phyloP scores from a whole-genome alignment of 2,797 vertebrate genomes.

The Tarsius wallacei region DNA sequence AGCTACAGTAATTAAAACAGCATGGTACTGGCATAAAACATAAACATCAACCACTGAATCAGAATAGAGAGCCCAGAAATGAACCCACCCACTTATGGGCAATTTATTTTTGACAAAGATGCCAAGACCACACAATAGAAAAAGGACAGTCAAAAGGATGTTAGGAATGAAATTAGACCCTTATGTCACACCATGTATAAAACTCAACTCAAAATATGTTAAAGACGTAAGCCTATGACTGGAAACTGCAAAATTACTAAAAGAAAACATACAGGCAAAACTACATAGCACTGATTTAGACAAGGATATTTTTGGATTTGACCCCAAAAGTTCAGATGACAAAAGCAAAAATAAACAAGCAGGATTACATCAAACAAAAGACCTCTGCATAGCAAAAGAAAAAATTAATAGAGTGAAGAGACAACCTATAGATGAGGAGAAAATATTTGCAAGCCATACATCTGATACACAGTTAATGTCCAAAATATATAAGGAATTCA shows the following conservation, averaged over 20 bases:
- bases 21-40: not conserved
- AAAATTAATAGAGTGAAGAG: not conserved
- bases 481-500: not conserved
- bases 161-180: not conserved
- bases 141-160: not conserved
- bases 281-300: not conserved
- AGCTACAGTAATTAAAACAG: not conserved
- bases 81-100: not conserved
- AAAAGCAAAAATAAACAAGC: not conserved
- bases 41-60: not conserved
- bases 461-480: not conserved
- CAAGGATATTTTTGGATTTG: not conserved
- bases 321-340: not conserved
- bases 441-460: not conserved
- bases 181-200: not conserved
- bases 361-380: not conserved
- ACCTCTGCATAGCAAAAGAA: not conserved
- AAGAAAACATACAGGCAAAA: too few relatives aligned
- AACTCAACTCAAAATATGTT: not conserved
- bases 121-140: too few relatives aligned
- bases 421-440: not conserved
- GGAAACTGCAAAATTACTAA: rapidly evolving
- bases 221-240: not conserved
- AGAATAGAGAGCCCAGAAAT: not conserved
- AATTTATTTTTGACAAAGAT: not conserved